Conservation (phyloP, 2,113 vertebrate species). For the Emydura subglobosa region DNA sequence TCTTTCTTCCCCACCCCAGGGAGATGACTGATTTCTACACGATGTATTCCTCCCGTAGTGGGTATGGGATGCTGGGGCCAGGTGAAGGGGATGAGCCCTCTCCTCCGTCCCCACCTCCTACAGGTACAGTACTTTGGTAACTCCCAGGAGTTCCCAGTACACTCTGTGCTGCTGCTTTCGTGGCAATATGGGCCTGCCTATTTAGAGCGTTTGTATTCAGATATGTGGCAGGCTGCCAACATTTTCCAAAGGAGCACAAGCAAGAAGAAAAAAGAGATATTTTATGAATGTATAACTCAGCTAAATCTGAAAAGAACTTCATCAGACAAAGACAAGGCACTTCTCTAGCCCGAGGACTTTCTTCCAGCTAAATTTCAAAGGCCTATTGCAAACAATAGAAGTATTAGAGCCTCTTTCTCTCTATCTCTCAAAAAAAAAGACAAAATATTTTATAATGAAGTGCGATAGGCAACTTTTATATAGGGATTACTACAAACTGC, state of each 20-base stretch:
- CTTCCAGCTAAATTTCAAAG: constrained; percentile 43
- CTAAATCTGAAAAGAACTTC: neutral
- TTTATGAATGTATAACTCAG: neutral
- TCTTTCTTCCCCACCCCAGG: neutral
- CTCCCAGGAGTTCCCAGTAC: neutral
- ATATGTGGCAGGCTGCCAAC: constrained; percentile 3
- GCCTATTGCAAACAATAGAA: constrained; percentile 33
- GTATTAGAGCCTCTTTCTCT: neutral
- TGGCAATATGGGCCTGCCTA: neutral
- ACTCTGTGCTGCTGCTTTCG: neutral
- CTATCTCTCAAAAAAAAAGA: neutral
- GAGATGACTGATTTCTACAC: neutral
- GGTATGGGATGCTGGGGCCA: neutral
- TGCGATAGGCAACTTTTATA: neutral
- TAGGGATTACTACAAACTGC: neutral
- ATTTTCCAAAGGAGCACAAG: constrained; percentile 44
- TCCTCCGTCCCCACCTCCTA: neutral
- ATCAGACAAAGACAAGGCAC: constrained; percentile 25
- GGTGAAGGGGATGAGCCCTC: neutral
- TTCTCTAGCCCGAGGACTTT: constrained; percentile 32
- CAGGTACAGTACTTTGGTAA: neutral
- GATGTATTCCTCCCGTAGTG: neutral
- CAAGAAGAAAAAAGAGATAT: constrained; percentile 27
- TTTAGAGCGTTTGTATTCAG: constrained; percentile 5
- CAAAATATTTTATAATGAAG: constrained; percentile 20